These are phyloP conservation scores for Macquaria ambigua DNA, from an alignment of 2,113 vertebrate genomes.

Conservation along the genomic window DNA sequence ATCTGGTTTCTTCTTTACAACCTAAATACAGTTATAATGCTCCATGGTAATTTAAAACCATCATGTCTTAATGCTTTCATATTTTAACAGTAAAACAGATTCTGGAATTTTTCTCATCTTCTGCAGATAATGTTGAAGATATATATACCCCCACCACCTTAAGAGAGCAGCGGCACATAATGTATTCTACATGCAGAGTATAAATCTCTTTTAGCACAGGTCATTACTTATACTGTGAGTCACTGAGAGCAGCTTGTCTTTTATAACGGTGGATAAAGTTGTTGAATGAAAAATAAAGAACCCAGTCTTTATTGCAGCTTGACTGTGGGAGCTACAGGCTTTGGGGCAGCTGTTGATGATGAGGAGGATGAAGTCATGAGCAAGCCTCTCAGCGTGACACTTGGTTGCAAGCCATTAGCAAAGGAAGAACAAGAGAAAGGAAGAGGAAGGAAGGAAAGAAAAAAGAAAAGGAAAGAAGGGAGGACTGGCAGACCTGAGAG, in stretches of 20 bases:
- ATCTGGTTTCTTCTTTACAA: slow-evolving; percentile 47
- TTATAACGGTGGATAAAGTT: slow-evolving; percentile 54
- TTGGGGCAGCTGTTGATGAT: slow-evolving; percentile 61
- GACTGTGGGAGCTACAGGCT: slow-evolving; percentile 40
- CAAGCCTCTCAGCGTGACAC: slow-evolving; percentile 70
- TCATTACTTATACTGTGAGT: slow-evolving; percentile 56
- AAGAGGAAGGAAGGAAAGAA: slow-evolving; percentile 37
- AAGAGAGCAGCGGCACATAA: slow-evolving; percentile 42
- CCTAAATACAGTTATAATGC: slow-evolving; percentile 11
- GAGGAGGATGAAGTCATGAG: slow-evolving; percentile 82
- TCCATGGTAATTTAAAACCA: not conserved
- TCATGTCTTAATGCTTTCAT: slow-evolving; percentile 1
- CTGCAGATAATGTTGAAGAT: slow-evolving; percentile 41
- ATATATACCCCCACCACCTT: not conserved
- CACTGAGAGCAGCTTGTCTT: slow-evolving; percentile 63
- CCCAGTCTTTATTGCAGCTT: slow-evolving; percentile 53
- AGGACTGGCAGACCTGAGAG: slow-evolving; percentile 49
- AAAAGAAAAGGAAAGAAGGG: not conserved
- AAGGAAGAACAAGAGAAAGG: slow-evolving; percentile 52
- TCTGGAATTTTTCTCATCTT: slow-evolving; percentile 21
- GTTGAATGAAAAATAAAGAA: slow-evolving; percentile 54
- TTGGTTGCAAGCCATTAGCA: slow-evolving; percentile 72
- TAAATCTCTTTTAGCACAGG: slow-evolving; percentile 61
- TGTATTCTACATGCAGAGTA: slow-evolving; percentile 42
- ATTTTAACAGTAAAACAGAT: slow-evolving; percentile 25